Base-by-base conservation (phyloP, 2,797 vertebrate species). In the Apogon talboti region DNA sequence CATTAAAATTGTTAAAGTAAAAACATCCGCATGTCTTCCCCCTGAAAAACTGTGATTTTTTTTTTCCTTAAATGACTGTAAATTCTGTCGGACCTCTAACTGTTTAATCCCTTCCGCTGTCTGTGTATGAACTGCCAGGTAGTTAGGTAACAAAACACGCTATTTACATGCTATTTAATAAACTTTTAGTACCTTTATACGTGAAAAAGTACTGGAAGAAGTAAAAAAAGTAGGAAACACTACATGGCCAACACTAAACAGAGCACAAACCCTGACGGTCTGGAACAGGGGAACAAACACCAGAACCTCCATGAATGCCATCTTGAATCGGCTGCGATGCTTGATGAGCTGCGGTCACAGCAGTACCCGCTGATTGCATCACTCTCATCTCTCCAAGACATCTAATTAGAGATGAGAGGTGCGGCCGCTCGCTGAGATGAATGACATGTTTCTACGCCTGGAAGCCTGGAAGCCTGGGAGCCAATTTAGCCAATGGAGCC, bases 361-460 rank as follows among this genome's bases (percentile, higher is more conserved):
- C 75, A 71, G 67, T 24, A 66, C 51, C 70, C 58, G 67, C 42
- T n/a, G 66, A 71, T 62, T 62, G 54, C 72, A 38, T 78, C 56
- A 3, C 69, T 83, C 79, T 71, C 64, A 65, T 84, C 83, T 73
- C 76, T 58, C 53, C 41, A 6, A 69, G 71, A 65, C 45, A 11
- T 70, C 85, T 79, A 84, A 89, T 87, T 84, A 85, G 69, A 57
- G 66, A 70, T 15, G 79, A 83, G 74, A 69, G 38, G 54, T 67
- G 60, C 24, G 56, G 55, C 64, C 68, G 6, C 55, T 76, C 51
- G 5, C 43, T 3, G 24, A 68, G 62, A 86, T 75, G 76, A 85
- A 64, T 77, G 82, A 71, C 66, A 50, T 37, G 66, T 79, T 82
- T 76, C 71, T 47, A 15, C 65, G 69, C n/a, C 33, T 10, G 33